These are phyloP conservation scores for Toxotes lorentzi DNA, from an alignment of 2,797 vertebrate genomes.

Conservation along the genomic window DNA sequence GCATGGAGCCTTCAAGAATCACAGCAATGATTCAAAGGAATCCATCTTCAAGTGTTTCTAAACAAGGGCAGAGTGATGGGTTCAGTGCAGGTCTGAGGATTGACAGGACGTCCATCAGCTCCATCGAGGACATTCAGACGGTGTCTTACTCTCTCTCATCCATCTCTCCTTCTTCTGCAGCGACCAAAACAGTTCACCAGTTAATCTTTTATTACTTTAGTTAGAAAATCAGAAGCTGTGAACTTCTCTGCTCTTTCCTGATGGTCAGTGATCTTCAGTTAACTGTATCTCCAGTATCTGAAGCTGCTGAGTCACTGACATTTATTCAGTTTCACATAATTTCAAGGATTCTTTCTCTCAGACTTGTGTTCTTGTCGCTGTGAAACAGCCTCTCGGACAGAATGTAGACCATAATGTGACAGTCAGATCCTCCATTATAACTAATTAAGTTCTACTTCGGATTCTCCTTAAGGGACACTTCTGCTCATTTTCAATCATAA, in stretches of 20 bases:
- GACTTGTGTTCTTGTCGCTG: conserved; percentile 10
- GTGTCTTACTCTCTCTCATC: too few species aligned
- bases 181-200: too few species aligned
- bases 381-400: conserved; percentile 28
- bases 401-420: conserved; percentile 28
- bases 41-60: conserved; percentile 1
- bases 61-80: not conserved
- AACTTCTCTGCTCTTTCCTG: not conserved
- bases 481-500: conserved; percentile 29
- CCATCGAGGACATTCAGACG: too few species aligned
- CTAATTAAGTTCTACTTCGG: conserved; percentile 52
- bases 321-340: not conserved
- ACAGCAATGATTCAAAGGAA: not conserved
- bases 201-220: not conserved
- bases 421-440: conserved; percentile 47
- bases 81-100: not conserved
- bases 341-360: conserved; percentile 23
- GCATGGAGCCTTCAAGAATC: not conserved
- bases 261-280: not conserved
- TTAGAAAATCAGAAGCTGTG: not conserved
- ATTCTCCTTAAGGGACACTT: conserved; percentile 44
- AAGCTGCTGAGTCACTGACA: not conserved
- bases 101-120: too few species aligned
- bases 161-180: too few species aligned
- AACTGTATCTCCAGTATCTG: too few species aligned